These are phyloP conservation scores for Micrasema minimum DNA, from an alignment of 1,140 invertebrate species.

Conservation along the genomic window DNA sequence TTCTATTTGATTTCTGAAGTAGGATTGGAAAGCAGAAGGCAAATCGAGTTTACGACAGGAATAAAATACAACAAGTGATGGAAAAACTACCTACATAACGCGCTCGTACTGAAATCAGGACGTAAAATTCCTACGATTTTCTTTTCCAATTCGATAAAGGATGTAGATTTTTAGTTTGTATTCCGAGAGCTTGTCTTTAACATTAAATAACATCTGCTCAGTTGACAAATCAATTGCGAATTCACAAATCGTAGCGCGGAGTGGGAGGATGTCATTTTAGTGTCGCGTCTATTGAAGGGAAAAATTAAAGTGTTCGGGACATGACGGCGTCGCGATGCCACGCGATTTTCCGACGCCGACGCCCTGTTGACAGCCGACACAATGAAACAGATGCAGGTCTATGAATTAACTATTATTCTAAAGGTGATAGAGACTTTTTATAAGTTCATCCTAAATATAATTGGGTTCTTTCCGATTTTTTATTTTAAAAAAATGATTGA, in stretches of 20 bases:
- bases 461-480: no score
- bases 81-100: no score
- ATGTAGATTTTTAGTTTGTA: slow-evolving; percentile 33
- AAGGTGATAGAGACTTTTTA: no score
- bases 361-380: slow-evolving; percentile 11
- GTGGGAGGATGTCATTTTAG: slow-evolving; percentile 4
- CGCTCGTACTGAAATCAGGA: no score
- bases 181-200: background rate
- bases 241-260: slow-evolving; percentile 17
- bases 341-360: no score
- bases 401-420: no score
- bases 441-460: no score
- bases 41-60: no score
- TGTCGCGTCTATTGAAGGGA: slow-evolving; percentile 10
- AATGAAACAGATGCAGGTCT: background rate
- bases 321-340: background rate
- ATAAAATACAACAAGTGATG: no score
- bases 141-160: background rate
- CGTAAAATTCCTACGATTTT: background rate
- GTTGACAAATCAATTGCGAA: slow-evolving; percentile 31
- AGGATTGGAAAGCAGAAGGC: no score
- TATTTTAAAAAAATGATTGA: no score
- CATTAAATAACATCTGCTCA: slow-evolving; percentile 25
- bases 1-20: no score
- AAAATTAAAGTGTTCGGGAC: slow-evolving; percentile 17